These are phyloP conservation scores for Gallinago stenura DNA, from an alignment of 2,797 vertebrate species.

Conservation along the genomic window DNA sequence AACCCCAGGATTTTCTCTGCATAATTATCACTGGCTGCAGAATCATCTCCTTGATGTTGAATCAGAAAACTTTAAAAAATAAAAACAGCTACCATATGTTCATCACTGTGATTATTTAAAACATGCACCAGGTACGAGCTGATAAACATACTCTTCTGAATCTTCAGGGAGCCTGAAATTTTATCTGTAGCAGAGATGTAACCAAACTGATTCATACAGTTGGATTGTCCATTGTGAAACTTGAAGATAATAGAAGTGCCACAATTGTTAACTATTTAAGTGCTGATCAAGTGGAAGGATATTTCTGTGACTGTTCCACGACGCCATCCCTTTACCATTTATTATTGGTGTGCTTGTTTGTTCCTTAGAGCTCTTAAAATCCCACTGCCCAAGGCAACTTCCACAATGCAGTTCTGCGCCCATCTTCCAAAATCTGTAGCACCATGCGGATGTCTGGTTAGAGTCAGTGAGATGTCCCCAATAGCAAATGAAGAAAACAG, in stretches of 20 bases:
- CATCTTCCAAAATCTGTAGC: background rate
- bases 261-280: conserved; percentile 1
- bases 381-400: background rate
- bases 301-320: background rate
- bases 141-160: conserved; percentile 43
- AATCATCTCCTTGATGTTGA: conserved; percentile 56
- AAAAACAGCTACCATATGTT: conserved; percentile 12
- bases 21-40: conserved; percentile 43
- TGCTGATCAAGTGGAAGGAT: background rate
- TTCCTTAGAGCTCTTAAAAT: background rate
- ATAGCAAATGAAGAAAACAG: background rate
- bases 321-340: background rate
- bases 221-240: conserved; percentile 29
- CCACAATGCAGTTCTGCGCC: background rate
- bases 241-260: background rate
- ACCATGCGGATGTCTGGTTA: background rate
- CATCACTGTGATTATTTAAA: conserved; percentile 62
- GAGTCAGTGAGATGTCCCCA: background rate
- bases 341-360: background rate
- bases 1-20: conserved; percentile 34
- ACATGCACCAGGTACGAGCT: background rate
- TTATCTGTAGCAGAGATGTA: conserved; percentile 30
- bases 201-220: conserved; percentile 6
- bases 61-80: conserved; percentile 58
- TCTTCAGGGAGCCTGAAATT: conserved; percentile 56